A percentile compares a stretch with the other conserved stretches of the same genome.
Conservation (phyloP, 2,113 vertebrate species). For the Prunella fulvescens region DNA sequence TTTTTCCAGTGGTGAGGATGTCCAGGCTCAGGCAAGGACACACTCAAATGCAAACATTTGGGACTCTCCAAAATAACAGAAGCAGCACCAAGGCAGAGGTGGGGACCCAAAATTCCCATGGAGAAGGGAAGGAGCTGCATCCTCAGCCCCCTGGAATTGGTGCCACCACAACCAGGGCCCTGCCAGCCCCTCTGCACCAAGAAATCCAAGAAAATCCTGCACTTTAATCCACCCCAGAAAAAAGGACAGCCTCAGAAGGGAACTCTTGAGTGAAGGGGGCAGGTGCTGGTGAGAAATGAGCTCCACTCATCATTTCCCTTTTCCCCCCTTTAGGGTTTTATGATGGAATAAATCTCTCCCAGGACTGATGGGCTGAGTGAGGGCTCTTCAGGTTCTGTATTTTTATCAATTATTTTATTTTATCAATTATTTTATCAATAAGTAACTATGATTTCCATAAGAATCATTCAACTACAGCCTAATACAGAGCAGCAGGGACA, state of each 20-base stretch:
- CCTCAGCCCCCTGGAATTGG: neutral
- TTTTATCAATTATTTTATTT: neutral
- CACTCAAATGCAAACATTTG: rapidly evolving
- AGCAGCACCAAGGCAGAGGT: neutral
- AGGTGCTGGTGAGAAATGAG: neutral
- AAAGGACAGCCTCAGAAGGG: neutral
- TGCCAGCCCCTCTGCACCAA: neutral
- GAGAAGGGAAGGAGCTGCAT: neutral
- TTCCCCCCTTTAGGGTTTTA: neutral
- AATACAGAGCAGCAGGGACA: neutral
- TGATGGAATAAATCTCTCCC: neutral
- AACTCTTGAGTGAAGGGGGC: neutral
- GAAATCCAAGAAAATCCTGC: neutral
- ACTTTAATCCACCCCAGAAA: neutral
- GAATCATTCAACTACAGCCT: neutral
- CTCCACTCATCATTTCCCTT: neutral
- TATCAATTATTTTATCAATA: neutral
- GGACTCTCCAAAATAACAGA: neutral
- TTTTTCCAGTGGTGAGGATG: neutral
- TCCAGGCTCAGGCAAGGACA: neutral
- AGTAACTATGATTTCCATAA: neutral
- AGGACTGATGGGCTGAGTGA: neutral
- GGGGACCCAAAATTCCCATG: neutral
- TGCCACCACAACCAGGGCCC: neutral
- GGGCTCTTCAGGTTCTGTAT: neutral